Evolutionary conservation across 2,797 vertebrate species (phyloP), one percentile per base, ranked within the genome.

Genomic region (Menidia menidia): DNA sequence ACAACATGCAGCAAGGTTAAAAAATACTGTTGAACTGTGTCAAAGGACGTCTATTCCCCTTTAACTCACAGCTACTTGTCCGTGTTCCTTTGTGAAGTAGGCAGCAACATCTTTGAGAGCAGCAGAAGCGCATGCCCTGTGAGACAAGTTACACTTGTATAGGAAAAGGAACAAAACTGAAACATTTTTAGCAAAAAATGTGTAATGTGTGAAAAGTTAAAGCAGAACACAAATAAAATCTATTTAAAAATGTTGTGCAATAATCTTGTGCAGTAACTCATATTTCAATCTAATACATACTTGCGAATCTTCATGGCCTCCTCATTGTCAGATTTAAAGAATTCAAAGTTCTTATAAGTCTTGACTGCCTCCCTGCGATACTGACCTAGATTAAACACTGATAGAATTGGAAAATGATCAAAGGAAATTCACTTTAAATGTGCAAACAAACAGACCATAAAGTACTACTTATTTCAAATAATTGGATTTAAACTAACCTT

Each of bases 341-440:
- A 98, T 87, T 97, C 96, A 64, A 94, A 97, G 88, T 93, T 96
- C 89, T 96, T 94, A 74, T 97, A 97, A 44, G 74, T 94, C 87
- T 94, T 95, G 43, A 97, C 95, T 0, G 95, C 96, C 41, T 97
- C 95, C 11, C 97, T 92, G 54, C 96, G 94, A 86, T 98, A 98
- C 82, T 98, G 96, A 5, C 97, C 97, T 68, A 98, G 94, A 13
- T 98, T 98, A 84, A 98, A 98, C 77, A 95, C 97, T 97, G 86
- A 0, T 11, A 43, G 12, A 56, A 42, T 44, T 9, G 15, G 45
- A 61, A 44, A 19, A 52, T 2, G 42, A 16, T 10, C 10, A 39
- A 39, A 39, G 1, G 35, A 39, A 39, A 39, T 7, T n/a, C 47
- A n/a, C 7, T 50, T 31, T 31, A 4, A 25, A 30, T 54, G 14